Conservation (phyloP, 2,113 vertebrate species). For the Archilochus colubris region DNA sequence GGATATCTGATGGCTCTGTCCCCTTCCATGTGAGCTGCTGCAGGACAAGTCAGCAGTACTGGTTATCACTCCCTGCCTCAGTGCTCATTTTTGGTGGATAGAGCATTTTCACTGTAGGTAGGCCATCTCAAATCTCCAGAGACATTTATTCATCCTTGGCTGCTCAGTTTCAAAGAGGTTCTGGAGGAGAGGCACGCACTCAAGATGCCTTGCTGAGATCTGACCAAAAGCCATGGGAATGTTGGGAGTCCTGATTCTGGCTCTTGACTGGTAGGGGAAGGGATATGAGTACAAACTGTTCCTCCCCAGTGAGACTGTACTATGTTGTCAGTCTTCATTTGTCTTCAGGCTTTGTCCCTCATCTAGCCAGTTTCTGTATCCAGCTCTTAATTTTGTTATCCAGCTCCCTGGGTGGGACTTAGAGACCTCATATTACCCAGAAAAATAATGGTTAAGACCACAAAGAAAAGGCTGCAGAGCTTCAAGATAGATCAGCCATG, state of each 20-base stretch:
- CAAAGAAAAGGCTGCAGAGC: background rate
- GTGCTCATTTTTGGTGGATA: background rate
- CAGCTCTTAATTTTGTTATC: background rate
- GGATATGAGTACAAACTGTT: accelerated
- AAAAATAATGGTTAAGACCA: background rate
- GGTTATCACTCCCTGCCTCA: background rate
- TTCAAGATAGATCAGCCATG: background rate
- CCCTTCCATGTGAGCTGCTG: background rate
- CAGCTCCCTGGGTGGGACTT: background rate
- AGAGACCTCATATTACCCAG: background rate
- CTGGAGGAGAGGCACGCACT: background rate
- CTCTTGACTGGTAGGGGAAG: background rate
- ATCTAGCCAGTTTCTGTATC: background rate
- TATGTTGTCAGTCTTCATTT: background rate
- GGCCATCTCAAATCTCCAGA: background rate
- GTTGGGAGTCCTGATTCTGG: accelerated
- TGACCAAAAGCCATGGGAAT: accelerated
- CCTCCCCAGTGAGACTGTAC: background rate
- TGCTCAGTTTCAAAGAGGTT: background rate
- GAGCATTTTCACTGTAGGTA: background rate
- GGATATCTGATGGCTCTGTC: accelerated
- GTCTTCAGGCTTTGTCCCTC: background rate
- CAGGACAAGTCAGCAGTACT: background rate
- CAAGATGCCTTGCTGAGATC: background rate
- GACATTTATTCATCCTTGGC: background rate